Base-by-base conservation (phyloP, 2,888 invertebrate species). In the Campoletis raptor region DNA sequence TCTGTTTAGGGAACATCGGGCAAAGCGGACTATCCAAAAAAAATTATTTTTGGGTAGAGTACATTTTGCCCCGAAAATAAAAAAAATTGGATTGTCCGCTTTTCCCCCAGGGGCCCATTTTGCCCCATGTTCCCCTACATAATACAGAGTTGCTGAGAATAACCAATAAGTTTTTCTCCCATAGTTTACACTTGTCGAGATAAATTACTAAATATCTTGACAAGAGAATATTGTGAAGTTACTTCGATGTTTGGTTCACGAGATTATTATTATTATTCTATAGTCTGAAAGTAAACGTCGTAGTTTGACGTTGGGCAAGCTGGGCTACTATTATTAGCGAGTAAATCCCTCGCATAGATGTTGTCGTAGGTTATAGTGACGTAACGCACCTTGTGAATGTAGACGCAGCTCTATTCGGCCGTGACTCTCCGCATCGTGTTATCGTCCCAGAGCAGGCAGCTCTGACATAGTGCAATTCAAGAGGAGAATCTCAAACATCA, bases 391-490 rank as follows among this genome's bases (percentile, higher is more conserved):
- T 70, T 45, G 45, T 30, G 70, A 45, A 42, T 69, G 45, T 45
- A 24, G 69, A 48, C 70, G 9, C n/a, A n/a, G n/a, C 48, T 70
- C 70, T 48, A 15, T 30, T 24, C 30, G 48, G 45, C 30, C 30
- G 48, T 24, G 45, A 70, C 70, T 45, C 45, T 48, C 15, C 9
- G 30, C 48, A 40, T 70, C 70, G 70, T 40, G 70, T 70, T 70
- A 70, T 70, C 70, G 48, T 45, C 45, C 70, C 30, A 9, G 45
- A 70, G 30, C 70, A 70, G 70, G 45, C 70, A 18, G 48, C 30
- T 0, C 48, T 30, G 48, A 69, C 30, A 30, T n/a, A 45, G 45
- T 30, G 9, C 21, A 24, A 69, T 21, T 24, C 8, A 70, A 7
- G 24, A 48, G 45, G 70, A 70, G 45, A 30, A 45, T 8, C 48